Evolutionary conservation across 2,888 invertebrate species (phyloP), one percentile per base, ranked within the genome.

Genomic region (Psylliodes chrysocephalus): DNA sequence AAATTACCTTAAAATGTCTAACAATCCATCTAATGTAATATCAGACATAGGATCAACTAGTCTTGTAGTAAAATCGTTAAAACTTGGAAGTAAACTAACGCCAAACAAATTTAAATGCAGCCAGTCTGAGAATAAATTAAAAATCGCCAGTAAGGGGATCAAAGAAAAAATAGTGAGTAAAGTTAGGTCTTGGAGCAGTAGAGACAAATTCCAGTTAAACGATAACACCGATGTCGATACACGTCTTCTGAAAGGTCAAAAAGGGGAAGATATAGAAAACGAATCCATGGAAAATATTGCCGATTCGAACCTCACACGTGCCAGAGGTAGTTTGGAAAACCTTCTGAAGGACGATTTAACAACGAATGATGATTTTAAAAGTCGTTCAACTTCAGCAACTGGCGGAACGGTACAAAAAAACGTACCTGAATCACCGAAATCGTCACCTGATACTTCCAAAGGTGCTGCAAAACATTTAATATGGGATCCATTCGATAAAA

Each of bases 401-500:
- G 52, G 64, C 3, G 51, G 40, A 17, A 28, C 64, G 1, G 64
- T 55, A 25, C 44, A 55, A 12, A 66, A 63, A 57, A 71, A 69
- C 38, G 55, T 62, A 6, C 67, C 71, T 0, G 71, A 69, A 15
- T 69, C 74, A 0, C 74, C 69, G 1, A 74, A 75, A 53, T 75
- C 74, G 1, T 68, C 71, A 12, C 74, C 75, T 17, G 64, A 68
- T 49, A 69, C 68, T 15, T 69, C 57, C 6, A 73, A 68, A 52
- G 54, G 77, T 3, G 68, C 73, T 4, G 68, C 73, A 1, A 76
- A 74, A 57, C 67, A 73, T 15, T 55, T 75, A 18, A 67, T 75
- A 14, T 80, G 80, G 80, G 78, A 79, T 67, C 77, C 78, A 1
- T 80, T 78, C 74, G 78, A 79, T 53, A 78, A 78, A 65, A 68